Conservation (phyloP, 2,888 invertebrate species). For the Liopterus haemorrhoidalis region DNA sequence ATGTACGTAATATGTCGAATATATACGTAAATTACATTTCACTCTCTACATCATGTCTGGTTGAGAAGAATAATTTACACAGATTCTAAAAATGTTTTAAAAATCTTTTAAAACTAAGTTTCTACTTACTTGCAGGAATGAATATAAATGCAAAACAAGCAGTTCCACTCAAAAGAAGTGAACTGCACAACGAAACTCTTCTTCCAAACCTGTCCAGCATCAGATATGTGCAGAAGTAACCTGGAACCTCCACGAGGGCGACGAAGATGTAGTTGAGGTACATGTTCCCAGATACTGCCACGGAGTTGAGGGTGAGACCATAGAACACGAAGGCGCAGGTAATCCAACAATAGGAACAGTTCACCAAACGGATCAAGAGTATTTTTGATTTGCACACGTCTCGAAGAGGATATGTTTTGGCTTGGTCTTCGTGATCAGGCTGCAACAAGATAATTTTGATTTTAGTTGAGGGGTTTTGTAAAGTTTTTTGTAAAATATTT, state of each 20-base stretch:
- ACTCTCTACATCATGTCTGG: no score
- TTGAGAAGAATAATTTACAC: no score
- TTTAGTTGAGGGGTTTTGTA: constrained; percentile 39
- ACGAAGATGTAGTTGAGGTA: constrained; percentile 71
- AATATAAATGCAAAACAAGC: constrained; percentile 57
- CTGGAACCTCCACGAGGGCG: constrained; percentile 66
- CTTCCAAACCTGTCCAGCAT: constrained; percentile 60
- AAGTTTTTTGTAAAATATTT: constrained; percentile 36
- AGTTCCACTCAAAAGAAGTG: constrained; percentile 57
- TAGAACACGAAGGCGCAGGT: constrained; percentile 75
- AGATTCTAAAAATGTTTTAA: background rate
- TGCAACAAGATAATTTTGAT: constrained; percentile 25
- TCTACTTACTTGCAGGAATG: constrained; percentile 50
- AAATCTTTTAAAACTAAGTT: no score
- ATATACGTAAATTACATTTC: no score
- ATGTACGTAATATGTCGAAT: no score
- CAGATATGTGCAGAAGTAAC: constrained; percentile 57
- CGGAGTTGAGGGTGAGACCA: constrained; percentile 72
- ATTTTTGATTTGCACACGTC: constrained; percentile 52
- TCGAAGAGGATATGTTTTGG: constrained; percentile 29
- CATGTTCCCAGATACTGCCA: constrained; percentile 65
- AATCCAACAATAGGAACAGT: constrained; percentile 75
- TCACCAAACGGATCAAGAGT: constrained; percentile 51
- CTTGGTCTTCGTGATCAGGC: constrained; percentile 21
- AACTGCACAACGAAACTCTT: constrained; percentile 56